A percentile compares a stretch with the other conserved stretches of the same genome.
Conservation (phyloP, 2,113 vertebrate genomes). For the Cavia porcellus region DNA sequence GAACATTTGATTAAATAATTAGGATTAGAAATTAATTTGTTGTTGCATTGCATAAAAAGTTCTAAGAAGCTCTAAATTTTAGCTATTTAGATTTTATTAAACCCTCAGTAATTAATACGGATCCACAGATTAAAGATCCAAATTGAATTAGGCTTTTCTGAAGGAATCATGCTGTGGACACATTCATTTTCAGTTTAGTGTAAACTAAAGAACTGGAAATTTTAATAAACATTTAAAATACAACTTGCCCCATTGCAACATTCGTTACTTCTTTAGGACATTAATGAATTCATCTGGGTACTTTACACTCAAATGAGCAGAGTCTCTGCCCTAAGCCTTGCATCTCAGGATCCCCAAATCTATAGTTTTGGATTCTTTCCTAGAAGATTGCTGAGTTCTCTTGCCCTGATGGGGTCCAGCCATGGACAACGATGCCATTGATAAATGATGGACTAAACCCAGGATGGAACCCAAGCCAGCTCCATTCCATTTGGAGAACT, state of each 20-base stretch:
- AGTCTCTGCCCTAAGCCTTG: neutral
- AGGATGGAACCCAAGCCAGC: too few relatives aligned
- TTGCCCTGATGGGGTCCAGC: neutral
- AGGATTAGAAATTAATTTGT: slow-evolving; percentile 15
- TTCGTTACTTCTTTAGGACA: neutral
- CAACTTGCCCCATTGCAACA: neutral
- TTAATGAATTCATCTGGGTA: neutral
- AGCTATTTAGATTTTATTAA: slow-evolving; percentile 10
- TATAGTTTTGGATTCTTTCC: fast-evolving
- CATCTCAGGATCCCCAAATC: fast-evolving
- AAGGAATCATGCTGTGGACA: neutral
- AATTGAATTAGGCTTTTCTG: slow-evolving; percentile 5
- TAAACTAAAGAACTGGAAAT: neutral
- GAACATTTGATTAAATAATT: slow-evolving; percentile 32
- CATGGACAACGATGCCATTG: fast-evolving
- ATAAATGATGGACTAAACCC: too few relatives aligned
- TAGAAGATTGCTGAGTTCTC: neutral
- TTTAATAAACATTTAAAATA: neutral
- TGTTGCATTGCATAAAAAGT: neutral
- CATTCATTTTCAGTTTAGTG: neutral
- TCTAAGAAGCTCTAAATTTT: slow-evolving; percentile 23
- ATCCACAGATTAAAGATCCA: neutral
- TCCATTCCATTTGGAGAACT: too few relatives aligned
- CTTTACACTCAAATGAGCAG: neutral
- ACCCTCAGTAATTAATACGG: neutral